Evolutionary conservation across 1,140 invertebrate genomes (phyloP).

Genomic region (Oedothorax gibbosus): DNA sequence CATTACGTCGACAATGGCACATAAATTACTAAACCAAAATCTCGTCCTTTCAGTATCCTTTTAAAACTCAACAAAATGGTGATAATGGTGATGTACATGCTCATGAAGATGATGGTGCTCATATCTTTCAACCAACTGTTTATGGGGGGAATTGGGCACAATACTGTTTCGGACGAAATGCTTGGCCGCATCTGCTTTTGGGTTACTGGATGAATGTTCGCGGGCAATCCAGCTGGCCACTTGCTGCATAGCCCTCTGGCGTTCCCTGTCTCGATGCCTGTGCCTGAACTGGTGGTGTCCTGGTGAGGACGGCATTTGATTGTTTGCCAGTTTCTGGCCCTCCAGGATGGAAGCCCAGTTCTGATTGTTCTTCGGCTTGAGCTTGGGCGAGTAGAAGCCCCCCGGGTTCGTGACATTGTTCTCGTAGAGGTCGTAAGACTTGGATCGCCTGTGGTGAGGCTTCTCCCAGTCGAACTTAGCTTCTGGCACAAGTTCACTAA

Average conservation of each 20-base stretch:
- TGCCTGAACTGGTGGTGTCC: conserved; percentile 75
- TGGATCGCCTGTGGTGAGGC: conserved; percentile 63
- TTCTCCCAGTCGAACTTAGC: conserved; percentile 60
- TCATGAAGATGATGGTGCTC: conserved; percentile 81
- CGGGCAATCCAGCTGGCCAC: conserved; percentile 71
- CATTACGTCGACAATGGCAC: conserved; percentile 12
- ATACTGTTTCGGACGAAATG: conserved; percentile 30
- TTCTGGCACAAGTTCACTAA: conserved; percentile 57
- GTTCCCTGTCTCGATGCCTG: conserved; percentile 76
- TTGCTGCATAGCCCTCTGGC: conserved; percentile 78
- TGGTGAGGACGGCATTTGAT: conserved; percentile 23
- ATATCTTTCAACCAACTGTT: conserved; percentile 69
- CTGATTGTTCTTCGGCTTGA: conserved; percentile 61
- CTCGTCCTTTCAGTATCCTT: not conserved
- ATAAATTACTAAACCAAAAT: not conserved
- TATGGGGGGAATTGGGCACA: conserved; percentile 48
- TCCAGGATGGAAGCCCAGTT: conserved; percentile 55
- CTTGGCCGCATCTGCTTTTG: conserved; percentile 59
- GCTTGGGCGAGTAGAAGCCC: conserved; percentile 65
- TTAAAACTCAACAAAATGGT: conserved; percentile 74
- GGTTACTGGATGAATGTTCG: conserved; percentile 65
- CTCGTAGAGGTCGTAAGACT: conserved; percentile 66
- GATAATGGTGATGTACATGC: conserved; percentile 86
- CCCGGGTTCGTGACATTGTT: conserved; percentile 62
- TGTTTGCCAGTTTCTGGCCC: conserved; percentile 64